These are phyloP conservation scores for Rhyacophila brunnea DNA, from an alignment of 1,140 invertebrate genomes.

Conservation along the genomic window DNA sequence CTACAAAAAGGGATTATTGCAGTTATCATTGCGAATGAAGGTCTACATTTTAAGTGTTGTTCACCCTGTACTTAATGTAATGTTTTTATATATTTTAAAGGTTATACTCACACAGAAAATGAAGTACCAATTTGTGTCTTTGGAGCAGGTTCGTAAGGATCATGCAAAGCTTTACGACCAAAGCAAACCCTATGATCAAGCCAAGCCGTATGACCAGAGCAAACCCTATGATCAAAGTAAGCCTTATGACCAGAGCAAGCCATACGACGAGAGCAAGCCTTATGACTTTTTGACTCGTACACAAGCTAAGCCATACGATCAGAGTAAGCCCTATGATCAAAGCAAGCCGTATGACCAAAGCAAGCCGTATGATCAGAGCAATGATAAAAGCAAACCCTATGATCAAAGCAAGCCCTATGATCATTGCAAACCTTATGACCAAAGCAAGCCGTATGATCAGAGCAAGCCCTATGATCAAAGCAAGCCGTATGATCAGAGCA, in stretches of 20 bases:
- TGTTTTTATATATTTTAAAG: too few species aligned
- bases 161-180: slow-evolving; percentile 1
- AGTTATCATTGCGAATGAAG: too few species aligned
- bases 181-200: slow-evolving; percentile 5
- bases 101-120: too few species aligned
- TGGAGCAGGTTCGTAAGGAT: background rate
- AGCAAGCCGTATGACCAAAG: background rate
- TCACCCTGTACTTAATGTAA: too few species aligned
- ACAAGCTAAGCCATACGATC: slow-evolving; percentile 1
- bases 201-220: background rate
- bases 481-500: slow-evolving; percentile 12
- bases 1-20: too few species aligned
- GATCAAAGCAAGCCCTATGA: slow-evolving; percentile 13
- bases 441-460: too few species aligned
- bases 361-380: background rate
- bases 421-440: background rate
- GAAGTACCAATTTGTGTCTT: slow-evolving; percentile 17
- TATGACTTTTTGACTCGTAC: background rate
- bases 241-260: slow-evolving; percentile 13
- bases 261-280: slow-evolving; percentile 17
- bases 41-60: too few species aligned
- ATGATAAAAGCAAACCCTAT: slow-evolving; percentile 13
- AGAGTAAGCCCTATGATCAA: background rate
- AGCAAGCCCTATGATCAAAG: too few species aligned
- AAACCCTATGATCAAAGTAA: slow-evolving; percentile 7